A percentile compares a stretch with the other conserved stretches of the same genome.
These are phyloP conservation scores for Noctuana brunneofusca DNA, from an alignment of 2,888 invertebrate genomes.

Conservation along the genomic window DNA sequence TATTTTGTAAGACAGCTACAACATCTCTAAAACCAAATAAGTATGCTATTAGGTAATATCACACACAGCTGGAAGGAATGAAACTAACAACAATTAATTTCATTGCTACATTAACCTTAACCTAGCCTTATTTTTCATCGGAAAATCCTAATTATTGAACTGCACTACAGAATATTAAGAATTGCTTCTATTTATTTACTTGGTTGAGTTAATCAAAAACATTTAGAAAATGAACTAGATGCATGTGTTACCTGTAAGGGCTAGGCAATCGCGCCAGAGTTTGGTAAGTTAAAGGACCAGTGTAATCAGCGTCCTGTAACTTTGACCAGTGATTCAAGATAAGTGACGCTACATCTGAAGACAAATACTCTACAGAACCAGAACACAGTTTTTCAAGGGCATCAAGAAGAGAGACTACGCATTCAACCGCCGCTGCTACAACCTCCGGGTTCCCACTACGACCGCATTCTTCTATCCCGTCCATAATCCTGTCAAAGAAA, in stretches of 20 bases:
- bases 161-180: too few species aligned
- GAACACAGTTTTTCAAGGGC: conserved; percentile 93
- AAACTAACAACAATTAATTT: too few species aligned
- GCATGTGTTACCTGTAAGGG: conserved; percentile 90
- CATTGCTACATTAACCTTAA: too few species aligned
- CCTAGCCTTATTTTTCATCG: too few species aligned
- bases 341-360: conserved; percentile 62
- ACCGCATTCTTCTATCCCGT: conserved; percentile 96
- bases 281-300: conserved; percentile 93
- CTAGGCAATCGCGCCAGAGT: conserved; percentile 92
- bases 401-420: conserved; percentile 91
- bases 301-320: conserved; percentile 90
- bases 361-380: conserved; percentile 79
- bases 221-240: too few species aligned
- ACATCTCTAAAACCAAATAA: conserved; percentile 81
- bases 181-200: too few species aligned
- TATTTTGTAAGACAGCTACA: conserved; percentile 86
- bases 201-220: too few species aligned
- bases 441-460: conserved; percentile 89
- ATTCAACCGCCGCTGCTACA: conserved; percentile 91
- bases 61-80: not conserved
- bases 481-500: conserved; percentile 86
- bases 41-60: not conserved
- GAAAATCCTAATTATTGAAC: too few species aligned
- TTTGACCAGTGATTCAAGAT: conserved; percentile 86